Evolutionary conservation across 2,888 invertebrate genomes (phyloP), one percentile per base, ranked within the genome.

Genomic region (Pheosia tremula): DNA sequence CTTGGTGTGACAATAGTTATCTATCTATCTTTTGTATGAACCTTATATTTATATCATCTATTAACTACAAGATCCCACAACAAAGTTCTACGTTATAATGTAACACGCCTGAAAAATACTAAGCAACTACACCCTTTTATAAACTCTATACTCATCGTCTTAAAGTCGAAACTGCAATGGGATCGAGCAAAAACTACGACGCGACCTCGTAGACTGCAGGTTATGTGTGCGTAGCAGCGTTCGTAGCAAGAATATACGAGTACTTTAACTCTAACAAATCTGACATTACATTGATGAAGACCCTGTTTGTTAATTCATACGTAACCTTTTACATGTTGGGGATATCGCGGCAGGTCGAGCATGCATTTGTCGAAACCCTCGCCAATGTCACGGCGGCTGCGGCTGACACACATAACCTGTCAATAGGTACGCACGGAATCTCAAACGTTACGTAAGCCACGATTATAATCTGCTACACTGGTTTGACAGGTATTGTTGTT

Each of bases 401-500:
- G 36, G 39, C 82, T 79, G 81, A 82, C 88, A 83, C 86, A 85
- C 84, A 86, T 84, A 86, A 87, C 86, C 89, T 88, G 84, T 84
- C 83, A 81, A 84, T 85, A 79, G 74, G 78, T 80, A 85, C 86
- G 86, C 83, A 82, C 84, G 79, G 77, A 83, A 80, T 79, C 77
- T 79, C 74, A 70, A 79, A 78, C 69, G 88, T 91, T 91, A 91
- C 90, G 91, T 89, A 91, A 91, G 86, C 77, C 84, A 80, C 83
- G 85, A 82, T 79, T 79, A 78, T 82, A 86, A 88, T 85, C 86
- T 90, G 89, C 81, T 83, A 77, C 84, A 88, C 83, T 83, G 79
- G 76, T 69, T 79, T 81, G 77, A 81, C 77, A 81, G 80, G 81
- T 82, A 80, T 83, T 83, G 83, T 82, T 77, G 84, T 86, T 89